Evolutionary conservation across 2,888 invertebrate genomes (phyloP), one percentile per base, ranked within the genome.

Genomic region (Heterodera filipjevi): DNA sequence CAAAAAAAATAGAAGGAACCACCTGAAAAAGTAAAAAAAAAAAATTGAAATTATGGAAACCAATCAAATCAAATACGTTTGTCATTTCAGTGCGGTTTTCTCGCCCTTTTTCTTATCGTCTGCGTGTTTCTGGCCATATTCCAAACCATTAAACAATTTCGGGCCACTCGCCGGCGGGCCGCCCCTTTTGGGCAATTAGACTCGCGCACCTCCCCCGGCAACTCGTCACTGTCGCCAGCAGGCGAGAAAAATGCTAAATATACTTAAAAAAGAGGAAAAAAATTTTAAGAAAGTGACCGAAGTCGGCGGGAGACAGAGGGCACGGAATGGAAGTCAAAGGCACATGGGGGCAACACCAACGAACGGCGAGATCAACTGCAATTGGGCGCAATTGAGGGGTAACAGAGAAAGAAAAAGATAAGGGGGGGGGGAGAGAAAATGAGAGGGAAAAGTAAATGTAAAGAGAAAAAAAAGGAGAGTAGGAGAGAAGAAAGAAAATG

Each of bases 61-160:
- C n/a, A n/a, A n/a, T n/a, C n/a, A n/a, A n/a, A n/a, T n/a, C n/a
- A n/a, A n/a, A n/a, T n/a, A n/a, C n/a, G n/a, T n/a, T n/a, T n/a
- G n/a, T 73, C 27, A 1, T 49, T n/a, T 73, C 44, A 49, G 35
- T 35, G 66, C 30, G 53, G 44, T 46, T 59, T 75, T 19, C 46
- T 66, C 30, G 75, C 32, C 30, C n/a, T 75, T 35, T 75, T 75
- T n/a, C 30, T 75, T 27, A 3, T 75, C 16, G 75, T 64, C 44
- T 75, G 33, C n/a, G 66, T 75, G 30, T 32, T 64, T 22, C 6
- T 75, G 33, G 75, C 66, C 44, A 64, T 75, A 27, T 64, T 66
- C 2, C 59, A 75, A 66, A 66, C 64, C 27, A 5, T 75, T 32
- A 75, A 64, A 35, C 75, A 75, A n/a, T 66, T 53, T 39, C 53